Base-by-base conservation (phyloP, 2,888 invertebrate genomes). In the Acanthoscelides obtectus region DNA sequence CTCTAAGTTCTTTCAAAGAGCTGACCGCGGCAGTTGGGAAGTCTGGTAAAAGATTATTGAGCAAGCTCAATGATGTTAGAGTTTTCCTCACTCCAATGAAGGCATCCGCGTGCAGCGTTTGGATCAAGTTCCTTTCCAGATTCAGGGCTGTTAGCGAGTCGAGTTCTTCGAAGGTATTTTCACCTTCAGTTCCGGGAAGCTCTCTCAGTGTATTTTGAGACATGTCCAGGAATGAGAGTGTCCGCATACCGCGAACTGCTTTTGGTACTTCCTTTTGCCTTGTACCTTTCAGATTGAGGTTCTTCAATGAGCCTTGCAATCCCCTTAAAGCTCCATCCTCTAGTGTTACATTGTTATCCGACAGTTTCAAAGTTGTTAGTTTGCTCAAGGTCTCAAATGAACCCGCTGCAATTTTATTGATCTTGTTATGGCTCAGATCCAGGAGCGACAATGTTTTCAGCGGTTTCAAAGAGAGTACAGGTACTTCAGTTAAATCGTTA, bases 241-340 rank as follows among this genome's bases (percentile, higher is more conserved):
- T 92, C 73, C 88, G 90, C 45, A 97, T 87, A 5, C 93, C 94
- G 75, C 90, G 87, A 21, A 96, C 90, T 68, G 94, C 92, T 77
- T 91, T 91, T 0, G 97, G 96, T 17, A 97, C 90, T 69, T 88
- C 87, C 79, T 92, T 93, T 83, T 95, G 94, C 71, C 91, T 88
- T 0, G 95, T 95, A 27, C 95, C 95, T 87, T 96, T 96, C 63
- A 97, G 86, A 83, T 97, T 96, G 68, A 97, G 87, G 85, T 97
- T 97, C 86, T 96, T 96, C 66, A 97, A 86, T 17, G 92, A 92
- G 72, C 87, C 89, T 81, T 96, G 95, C 73, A 97, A 86, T 0
- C 96, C 96, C n/a, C 87, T 87, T 71, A 97, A 90, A 3, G 95
- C 91, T 69, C 88, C 89, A 0, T 89, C 80, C 2, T 91, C 88